Evolutionary conservation across 2,888 invertebrate species (phyloP), one percentile per base, ranked within the genome.

Genomic region (Aradus depressus): DNA sequence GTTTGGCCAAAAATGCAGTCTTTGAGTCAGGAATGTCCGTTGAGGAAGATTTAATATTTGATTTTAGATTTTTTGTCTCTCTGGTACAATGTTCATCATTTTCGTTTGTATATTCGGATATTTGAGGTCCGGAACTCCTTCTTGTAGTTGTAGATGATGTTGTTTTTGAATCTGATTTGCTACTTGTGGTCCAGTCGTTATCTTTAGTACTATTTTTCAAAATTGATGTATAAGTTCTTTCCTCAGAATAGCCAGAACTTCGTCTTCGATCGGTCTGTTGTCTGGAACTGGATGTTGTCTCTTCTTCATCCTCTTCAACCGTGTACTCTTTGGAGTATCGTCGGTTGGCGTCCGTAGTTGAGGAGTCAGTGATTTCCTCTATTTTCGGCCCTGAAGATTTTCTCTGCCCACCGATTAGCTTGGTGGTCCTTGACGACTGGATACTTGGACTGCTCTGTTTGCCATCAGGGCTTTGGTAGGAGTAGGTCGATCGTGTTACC

Each of bases 401-500:
- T 21, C 62, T 55, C n/a, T n/a, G n/a, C 19, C 54, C 57, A 22
- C 58, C 58, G 10, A 58, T 52, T 28, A 51, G 25, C 6, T 57
- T 51, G 18, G 59, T 58, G 23, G 54, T 56, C 23, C 58, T 60
- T 31, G 53, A 59, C 14, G 51, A 57, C 22, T 51, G 57, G 47
- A 56, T 44, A 21, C 41, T 55, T 26, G 57, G 47, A 21, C 23
- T 51, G 21, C 56, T 55, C 8, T 59, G 56, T 38, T 59, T 55
- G 25, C 53, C 58, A 37, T 44, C 55, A 4, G 62, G 60, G n/a
- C 60, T 59, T 34, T 61, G 57, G 55, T 64, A 64, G 43, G 81
- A 79, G 67, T 82, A 84, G 58, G 80, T 76, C 6, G 81, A 80
- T 56, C 81, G 76, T 54, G 79, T 80, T 34, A 84, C 75, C 51